phyloP scores from a whole-genome alignment of 2,888 invertebrate species.

The Ligdia adustata region DNA sequence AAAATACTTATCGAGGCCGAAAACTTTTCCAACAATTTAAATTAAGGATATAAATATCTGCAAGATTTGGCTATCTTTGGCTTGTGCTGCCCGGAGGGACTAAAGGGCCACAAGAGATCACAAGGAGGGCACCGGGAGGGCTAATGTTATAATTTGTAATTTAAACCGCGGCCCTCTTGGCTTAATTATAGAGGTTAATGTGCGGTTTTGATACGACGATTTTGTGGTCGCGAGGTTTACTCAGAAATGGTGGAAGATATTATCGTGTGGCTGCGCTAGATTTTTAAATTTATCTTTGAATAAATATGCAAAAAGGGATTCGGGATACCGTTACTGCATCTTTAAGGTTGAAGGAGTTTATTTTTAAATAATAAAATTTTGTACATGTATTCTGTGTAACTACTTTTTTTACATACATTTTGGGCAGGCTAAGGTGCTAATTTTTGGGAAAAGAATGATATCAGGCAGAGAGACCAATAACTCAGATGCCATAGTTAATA shows the following conservation, averaged over 20 bases:
- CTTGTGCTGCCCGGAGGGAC: slow-evolving; percentile 3
- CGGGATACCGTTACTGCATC: too few species aligned
- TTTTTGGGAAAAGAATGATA: too few species aligned
- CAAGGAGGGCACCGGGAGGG: slow-evolving; percentile 3
- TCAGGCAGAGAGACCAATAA: too few species aligned
- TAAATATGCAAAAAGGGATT: too few species aligned
- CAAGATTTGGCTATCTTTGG: slow-evolving; percentile 19
- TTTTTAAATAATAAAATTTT: too few species aligned
- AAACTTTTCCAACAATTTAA: slow-evolving; percentile 20
- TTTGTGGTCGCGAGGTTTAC: slow-evolving; percentile 51
- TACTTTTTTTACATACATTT: too few species aligned
- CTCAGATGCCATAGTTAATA: too few species aligned
- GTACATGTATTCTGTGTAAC: too few species aligned
- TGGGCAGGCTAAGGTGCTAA: too few species aligned
- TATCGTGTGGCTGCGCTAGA: slow-evolving; percentile 11
- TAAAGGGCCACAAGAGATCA: not conserved
- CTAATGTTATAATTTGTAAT: slow-evolving; percentile 46
- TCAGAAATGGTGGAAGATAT: slow-evolving; percentile 33
- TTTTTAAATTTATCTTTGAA: slow-evolving; percentile 14
- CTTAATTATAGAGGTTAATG: slow-evolving; percentile 46
- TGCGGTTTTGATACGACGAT: slow-evolving; percentile 51
- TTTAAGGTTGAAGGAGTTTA: too few species aligned
- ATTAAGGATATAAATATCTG: slow-evolving; percentile 21
- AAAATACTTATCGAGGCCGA: too few species aligned
- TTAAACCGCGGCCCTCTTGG: slow-evolving; percentile 35